A percentile compares a stretch with the other conserved stretches of the same genome.
phyloP scores from a whole-genome alignment of 1,140 invertebrate species.

The Paracyclopina nana region DNA sequence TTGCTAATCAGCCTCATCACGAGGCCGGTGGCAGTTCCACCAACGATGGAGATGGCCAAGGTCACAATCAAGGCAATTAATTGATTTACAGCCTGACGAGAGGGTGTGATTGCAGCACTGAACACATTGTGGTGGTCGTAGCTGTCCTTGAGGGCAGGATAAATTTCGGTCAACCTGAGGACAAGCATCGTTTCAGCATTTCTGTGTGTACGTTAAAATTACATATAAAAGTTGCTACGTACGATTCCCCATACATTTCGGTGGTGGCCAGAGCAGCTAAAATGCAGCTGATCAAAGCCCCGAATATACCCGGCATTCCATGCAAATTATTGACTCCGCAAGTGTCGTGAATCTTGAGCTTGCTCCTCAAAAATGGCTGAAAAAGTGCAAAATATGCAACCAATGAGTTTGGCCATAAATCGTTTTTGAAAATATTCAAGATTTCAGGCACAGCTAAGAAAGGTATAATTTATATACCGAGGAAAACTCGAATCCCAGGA shows the following conservation, averaged over 20 bases:
- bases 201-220: too few species aligned
- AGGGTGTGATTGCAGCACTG: background rate
- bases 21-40: background rate
- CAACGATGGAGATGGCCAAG: background rate
- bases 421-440: too few species aligned
- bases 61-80: background rate
- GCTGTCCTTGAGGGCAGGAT: background rate
- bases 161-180: background rate
- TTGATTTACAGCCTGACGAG: background rate
- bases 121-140: background rate
- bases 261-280: conserved; percentile 48
- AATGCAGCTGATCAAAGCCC: conserved; percentile 52
- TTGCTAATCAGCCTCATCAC: background rate
- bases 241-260: conserved; percentile 15
- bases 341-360: conserved; percentile 60
- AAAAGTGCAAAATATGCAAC: conserved; percentile 20
- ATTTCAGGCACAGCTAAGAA: too few species aligned
- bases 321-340: conserved; percentile 91
- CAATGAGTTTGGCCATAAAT: too few species aligned
- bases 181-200: too few species aligned
- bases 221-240: background rate
- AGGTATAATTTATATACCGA: conserved; percentile 50
- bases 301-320: conserved; percentile 76
- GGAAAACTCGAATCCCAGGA: conserved; percentile 59
- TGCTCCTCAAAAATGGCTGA: conserved; percentile 47